Conservation (phyloP, 2,797 vertebrate genomes). For the Amniataba percoides region DNA sequence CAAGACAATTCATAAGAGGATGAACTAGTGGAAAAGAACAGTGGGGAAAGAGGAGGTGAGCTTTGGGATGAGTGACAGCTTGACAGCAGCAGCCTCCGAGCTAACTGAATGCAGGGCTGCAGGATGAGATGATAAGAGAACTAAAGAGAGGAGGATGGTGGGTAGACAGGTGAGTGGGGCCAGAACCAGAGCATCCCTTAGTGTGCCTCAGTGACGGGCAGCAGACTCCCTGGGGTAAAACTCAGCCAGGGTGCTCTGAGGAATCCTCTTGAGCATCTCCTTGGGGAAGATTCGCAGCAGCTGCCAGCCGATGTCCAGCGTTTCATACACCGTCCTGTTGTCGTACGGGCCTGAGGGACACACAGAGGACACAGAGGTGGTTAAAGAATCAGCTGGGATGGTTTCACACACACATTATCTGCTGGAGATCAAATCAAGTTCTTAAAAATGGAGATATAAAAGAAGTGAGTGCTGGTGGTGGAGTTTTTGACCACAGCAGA, state of each 20-base stretch:
- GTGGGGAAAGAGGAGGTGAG: neutral
- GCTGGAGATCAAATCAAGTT: neutral
- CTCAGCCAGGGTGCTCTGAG: constrained; percentile 94
- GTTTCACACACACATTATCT: neutral
- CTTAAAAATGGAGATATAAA: neutral
- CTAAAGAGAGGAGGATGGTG: neutral
- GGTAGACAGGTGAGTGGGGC: constrained; percentile 5
- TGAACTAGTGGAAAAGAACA: constrained; percentile 8
- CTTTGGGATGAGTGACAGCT: neutral
- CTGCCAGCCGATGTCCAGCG: constrained; percentile 98
- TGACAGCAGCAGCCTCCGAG: constrained; percentile 1
- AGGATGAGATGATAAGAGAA: neutral
- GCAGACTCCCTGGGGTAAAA: constrained; percentile 94
- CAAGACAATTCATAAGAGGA: constrained; percentile 3
- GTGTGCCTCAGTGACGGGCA: constrained; percentile 79
- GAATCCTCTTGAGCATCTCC: constrained; percentile 99
- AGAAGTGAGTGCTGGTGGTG: neutral
- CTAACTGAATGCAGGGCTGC: neutral
- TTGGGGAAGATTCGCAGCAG: constrained; percentile 98
- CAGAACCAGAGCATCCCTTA: constrained; percentile 4
- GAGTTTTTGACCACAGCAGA: neutral
- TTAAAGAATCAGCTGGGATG: neutral
- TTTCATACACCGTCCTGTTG: constrained; percentile 94
- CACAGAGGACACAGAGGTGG: neutral
- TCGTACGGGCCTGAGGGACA: constrained; percentile 74